Percentiles rank a stretch among this genome's conserved stretches.
Conservation (phyloP, 2,888 invertebrate genomes). For the Trachelus stipa region DNA sequence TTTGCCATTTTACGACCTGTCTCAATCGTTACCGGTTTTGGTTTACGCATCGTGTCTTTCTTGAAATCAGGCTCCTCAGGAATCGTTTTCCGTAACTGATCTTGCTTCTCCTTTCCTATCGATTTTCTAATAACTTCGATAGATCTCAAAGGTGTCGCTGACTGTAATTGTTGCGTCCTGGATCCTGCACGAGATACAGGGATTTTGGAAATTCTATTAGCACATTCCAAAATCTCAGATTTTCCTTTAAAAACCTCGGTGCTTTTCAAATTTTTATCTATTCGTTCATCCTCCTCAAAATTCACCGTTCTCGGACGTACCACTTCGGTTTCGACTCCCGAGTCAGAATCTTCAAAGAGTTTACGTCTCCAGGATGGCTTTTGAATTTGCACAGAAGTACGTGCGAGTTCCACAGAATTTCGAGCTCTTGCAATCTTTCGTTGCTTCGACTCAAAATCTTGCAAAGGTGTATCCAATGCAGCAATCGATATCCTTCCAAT, state of each 20-base stretch:
- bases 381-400: slow-evolving; percentile 5
- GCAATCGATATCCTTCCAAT: neutral
- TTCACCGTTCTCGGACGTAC: neutral
- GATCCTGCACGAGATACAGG: slow-evolving; percentile 6
- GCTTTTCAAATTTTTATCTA: neutral
- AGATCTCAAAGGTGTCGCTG: slow-evolving; percentile 38
- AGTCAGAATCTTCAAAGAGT: slow-evolving; percentile 35
- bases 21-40: neutral
- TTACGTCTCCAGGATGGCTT: slow-evolving; percentile 42
- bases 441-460: neutral
- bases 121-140: slow-evolving; percentile 51
- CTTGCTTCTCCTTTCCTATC: slow-evolving; percentile 23
- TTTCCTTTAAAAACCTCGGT: neutral
- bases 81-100: neutral
- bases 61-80: neutral
- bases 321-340: neutral
- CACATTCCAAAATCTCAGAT: neutral
- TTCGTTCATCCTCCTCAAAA: neutral
- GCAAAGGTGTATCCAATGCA: neutral
- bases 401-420: slow-evolving; percentile 28
- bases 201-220: neutral
- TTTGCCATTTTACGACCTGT: neutral
- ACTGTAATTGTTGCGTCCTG: slow-evolving; percentile 17
- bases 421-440: slow-evolving; percentile 20
- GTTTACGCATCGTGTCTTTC: neutral